Base-by-base conservation (phyloP, 2,888 invertebrate genomes). In the Hypselothyrea guttata region DNA sequence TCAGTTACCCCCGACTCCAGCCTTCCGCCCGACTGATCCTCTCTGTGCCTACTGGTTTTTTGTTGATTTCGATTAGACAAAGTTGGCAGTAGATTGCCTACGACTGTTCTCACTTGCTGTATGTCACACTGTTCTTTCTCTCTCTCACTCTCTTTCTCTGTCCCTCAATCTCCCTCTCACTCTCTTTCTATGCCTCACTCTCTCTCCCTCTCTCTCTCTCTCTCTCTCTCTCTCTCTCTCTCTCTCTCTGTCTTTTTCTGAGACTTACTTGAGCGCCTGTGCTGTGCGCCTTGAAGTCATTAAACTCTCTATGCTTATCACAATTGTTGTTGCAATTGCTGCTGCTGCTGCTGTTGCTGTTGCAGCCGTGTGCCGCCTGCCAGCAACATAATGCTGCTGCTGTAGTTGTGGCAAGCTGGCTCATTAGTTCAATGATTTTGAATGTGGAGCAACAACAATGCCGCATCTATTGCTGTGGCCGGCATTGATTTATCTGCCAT, bases 401-500 rank as follows among this genome's bases (percentile, higher is more conserved):
- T 55, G 71, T 15, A 42, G 68, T 16, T 59, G 57, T 68, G 61
- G 63, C 71, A 42, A 54, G 37, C 60, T 45, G 63, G 42, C 76
- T 82, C 85, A 75, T 79, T 83, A 75, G 83, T 63, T 84, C 60
- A 63, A 55, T 63, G 72, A 75, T 75, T 75, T 75, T 68, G 60
- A 78, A 61, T 73, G 62, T 77, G 58, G 63, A 81, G 77, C 69
- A 76, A 53, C 74, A 74, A 70, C 70, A 74, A 74, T 69, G 69
- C 69, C 22, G 53, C 47, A 55, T 49, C 68, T 61, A 73, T 68
- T 53, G 64, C 68, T 55, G 37, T 52, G 56, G 64, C 64, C 65
- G 54, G 75, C 75, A 61, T 79, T 79, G 86, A 85, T 78, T 84
- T 84, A 77, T 84, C 77, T 84, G 68, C 62, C 72, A 79, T 65